Evolutionary conservation across 2,113 vertebrate genomes (phyloP), one percentile per base, ranked within the genome.

Genomic region (Elachura formosa): DNA sequence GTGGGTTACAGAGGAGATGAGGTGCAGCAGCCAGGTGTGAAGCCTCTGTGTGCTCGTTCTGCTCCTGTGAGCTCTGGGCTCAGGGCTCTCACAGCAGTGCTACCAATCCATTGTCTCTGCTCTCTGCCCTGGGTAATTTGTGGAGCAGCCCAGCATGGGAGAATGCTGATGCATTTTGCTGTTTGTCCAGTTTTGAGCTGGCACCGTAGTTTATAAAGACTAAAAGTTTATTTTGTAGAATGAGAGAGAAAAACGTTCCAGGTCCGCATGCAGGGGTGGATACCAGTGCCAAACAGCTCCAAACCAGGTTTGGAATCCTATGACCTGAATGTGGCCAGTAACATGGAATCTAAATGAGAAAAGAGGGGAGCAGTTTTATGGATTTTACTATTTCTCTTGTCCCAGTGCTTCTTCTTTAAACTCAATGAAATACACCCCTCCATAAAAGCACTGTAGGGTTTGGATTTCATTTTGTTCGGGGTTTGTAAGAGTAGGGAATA

Each of bases 141-240:
- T 2, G 11, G 28, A 33, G 54, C 59, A 81, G 61, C 26, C 36
- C 49, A 52, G 55, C 20, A 3, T 38, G 34, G 51, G 26, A 20
- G 49, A 64, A 54, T 6, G 14, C 22, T 38, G 24, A 34, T 48
- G 38, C 12, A 5, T 48, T 90, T 78, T 51, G 69, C 6, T 49
- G 46, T 79, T 74, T 22, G 31, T 41, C 49, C 13, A 11, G 5
- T 46, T 83, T 82, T 58, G 51, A 81, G 6, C 61, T 63, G 58
- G 15, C 0, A 4, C 26, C 0, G 0, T 12, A 5, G 10, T 72
- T 94, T 23, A 46, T 31, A 33, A 85, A n/a, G 62, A 29, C 25
- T 24, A 13, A 23, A 66, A 52, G 24, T 21, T 34, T 34, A 5
- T 55, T 75, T 51, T 64, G 14, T 31, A 29, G 5, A 56, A 11